Evolutionary conservation across 2,797 vertebrate genomes (phyloP), one percentile per base, ranked within the genome.

Genomic region (Sebastes taczanowskii): DNA sequence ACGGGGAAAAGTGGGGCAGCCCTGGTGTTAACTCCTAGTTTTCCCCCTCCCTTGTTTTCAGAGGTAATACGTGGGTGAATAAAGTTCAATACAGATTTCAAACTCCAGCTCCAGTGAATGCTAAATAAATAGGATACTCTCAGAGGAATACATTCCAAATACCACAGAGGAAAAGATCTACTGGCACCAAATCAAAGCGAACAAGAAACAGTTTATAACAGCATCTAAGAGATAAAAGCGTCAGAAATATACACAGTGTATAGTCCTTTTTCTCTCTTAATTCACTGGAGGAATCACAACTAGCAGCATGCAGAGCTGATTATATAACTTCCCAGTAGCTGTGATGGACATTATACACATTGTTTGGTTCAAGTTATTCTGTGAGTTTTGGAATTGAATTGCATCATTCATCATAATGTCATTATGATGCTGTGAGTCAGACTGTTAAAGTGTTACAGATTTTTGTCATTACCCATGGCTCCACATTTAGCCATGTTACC

Each of bases 1-100:
- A 86, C 10, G 11, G 58, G 34, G 29, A n/a, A 80, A 85, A 78
- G 73, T 86, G 73, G 66, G 27, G 29, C 81, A 74, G 76, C 72
- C 71, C 42, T 2, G 14, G 27, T 22, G 11, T 62, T 60, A 86
- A 80, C 78, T 66, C n/a, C 16, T 27, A 10, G 20, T 73, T 35
- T 60, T 2, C 1, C n/a, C 11, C 11, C 72, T 18, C 38, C 30
- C 11, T 68, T 63, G 18, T 60, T 83, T 82, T 30, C 46, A 27
- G 53, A 78, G 62, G 58, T 76, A 71, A 58, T 52, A 62, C 25
- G 29, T 25, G n/a, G 42, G 59, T 25, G 62, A 79, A 80, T 35
- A 18, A 34, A 70, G 76, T 72, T 77, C 42, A 83, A 53, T 65
- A 56, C 65, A 46, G 38, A 75, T 69, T 78, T 75, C 27, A 79